These are phyloP conservation scores for Epinotia brunnichana DNA, from an alignment of 2,888 invertebrate species.

Conservation along the genomic window DNA sequence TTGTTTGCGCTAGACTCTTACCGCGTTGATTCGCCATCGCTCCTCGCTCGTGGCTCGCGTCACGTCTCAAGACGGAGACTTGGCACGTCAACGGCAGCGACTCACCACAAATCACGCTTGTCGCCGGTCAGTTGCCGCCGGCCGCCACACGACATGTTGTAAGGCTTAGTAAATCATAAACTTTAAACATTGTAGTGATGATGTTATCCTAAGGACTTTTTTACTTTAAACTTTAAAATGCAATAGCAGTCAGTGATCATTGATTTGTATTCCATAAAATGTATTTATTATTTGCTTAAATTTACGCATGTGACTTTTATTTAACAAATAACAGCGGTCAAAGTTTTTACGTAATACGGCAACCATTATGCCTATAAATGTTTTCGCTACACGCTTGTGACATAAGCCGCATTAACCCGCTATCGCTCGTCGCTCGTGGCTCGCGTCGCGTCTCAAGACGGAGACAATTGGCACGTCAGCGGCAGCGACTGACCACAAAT, in stretches of 20 bases:
- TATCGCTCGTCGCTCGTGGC: conserved; percentile 45
- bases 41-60: conserved; percentile 47
- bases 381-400: too few relatives aligned
- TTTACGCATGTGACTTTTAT: too few relatives aligned
- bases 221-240: too few relatives aligned
- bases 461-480: conserved; percentile 82
- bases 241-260: too few relatives aligned
- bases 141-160: conserved; percentile 9
- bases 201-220: background rate
- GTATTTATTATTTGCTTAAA: too few relatives aligned
- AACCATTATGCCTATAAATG: too few relatives aligned
- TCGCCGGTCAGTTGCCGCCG: conserved; percentile 62
- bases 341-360: too few relatives aligned
- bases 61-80: conserved; percentile 71
- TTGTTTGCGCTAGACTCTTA: too few relatives aligned
- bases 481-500: conserved; percentile 79
- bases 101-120: conserved; percentile 77
- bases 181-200: background rate
- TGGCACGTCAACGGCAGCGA: conserved; percentile 79
- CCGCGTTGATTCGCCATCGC: conserved; percentile 25
- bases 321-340: too few relatives aligned
- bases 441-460: conserved; percentile 59
- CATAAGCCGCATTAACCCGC: too few relatives aligned
- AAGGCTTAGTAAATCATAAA: conserved; percentile 1
- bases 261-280: too few relatives aligned